Evolutionary conservation across 2,888 invertebrate species (phyloP).

Genomic region (Polia nebulosa): DNA sequence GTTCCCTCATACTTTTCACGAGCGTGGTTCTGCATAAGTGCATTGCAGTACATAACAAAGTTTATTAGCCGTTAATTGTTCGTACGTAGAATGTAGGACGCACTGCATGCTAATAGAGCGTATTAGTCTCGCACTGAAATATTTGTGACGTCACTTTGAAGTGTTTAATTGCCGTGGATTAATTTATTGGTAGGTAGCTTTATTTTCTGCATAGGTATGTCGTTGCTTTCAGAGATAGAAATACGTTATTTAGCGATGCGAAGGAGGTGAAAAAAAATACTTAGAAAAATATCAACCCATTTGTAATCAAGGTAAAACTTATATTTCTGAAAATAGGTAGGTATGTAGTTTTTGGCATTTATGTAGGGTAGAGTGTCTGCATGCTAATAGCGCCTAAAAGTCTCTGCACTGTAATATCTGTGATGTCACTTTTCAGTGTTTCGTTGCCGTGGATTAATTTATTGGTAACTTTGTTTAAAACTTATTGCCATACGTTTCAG

Average conservation of each 20-base stretch:
- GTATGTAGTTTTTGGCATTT: no score
- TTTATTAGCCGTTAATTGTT: conserved; percentile 67
- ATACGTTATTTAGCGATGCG: neutral
- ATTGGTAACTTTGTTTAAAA: neutral
- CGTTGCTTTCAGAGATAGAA: neutral
- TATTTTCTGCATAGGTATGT: neutral
- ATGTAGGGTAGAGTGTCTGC: no score
- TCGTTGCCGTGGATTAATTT: conserved; percentile 1
- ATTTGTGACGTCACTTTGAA: conserved; percentile 35
- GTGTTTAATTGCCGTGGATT: conserved; percentile 1
- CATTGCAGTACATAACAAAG: conserved; percentile 61
- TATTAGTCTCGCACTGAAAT: conserved; percentile 42
- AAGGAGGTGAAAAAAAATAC: no score
- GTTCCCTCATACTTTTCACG: conserved; percentile 42
- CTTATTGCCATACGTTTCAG: neutral
- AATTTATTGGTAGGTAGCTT: neutral
- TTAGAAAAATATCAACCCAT: no score
- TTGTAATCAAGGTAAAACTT: no score
- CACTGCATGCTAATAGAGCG: conserved; percentile 50
- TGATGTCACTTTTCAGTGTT: conserved; percentile 28
- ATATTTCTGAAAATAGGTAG: no score
- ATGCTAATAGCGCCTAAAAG: conserved; percentile 44
- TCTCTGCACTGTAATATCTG: conserved; percentile 38
- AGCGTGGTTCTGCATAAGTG: conserved; percentile 55
- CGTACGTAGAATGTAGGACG: conserved; percentile 61